Evolutionary conservation across 2,888 invertebrate species (phyloP).

Genomic region (Coelopa pilipes): DNA sequence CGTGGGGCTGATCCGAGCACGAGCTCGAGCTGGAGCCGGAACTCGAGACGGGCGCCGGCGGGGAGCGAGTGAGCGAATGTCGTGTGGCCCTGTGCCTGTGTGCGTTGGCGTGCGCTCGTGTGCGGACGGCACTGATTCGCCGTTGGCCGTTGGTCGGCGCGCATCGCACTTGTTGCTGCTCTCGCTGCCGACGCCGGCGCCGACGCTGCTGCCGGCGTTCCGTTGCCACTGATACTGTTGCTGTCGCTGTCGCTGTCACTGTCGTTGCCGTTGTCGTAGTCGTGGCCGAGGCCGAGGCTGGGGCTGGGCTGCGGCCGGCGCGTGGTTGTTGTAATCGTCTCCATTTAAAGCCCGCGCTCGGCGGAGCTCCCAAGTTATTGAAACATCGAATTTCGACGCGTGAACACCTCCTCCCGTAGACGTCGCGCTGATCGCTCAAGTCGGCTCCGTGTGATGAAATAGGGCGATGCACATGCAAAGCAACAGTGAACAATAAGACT

Average conservation of each 20-base stretch:
- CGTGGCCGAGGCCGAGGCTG: neutral
- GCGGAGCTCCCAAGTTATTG: neutral
- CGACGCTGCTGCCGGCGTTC: neutral
- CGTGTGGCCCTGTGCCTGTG: neutral
- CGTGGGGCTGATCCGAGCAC: neutral
- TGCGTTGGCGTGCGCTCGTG: conserved; percentile 13
- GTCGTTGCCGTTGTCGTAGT: neutral
- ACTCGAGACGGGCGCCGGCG: too few relatives aligned
- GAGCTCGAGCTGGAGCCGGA: too few relatives aligned
- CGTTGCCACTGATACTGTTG: conserved; percentile 7
- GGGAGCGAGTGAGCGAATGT: neutral
- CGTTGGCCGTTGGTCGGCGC: neutral
- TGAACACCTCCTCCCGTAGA: too few relatives aligned
- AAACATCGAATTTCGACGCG: too few relatives aligned
- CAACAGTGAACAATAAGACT: too few relatives aligned
- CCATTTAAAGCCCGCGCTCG: neutral
- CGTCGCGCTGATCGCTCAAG: too few relatives aligned
- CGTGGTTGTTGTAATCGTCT: neutral
- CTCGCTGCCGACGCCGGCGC: neutral
- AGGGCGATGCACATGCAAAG: too few relatives aligned
- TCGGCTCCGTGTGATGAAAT: too few relatives aligned
- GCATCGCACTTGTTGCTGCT: conserved; percentile 8
- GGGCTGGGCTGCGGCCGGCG: neutral
- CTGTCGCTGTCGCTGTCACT: conserved; percentile 19
- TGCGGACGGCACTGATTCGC: conserved; percentile 15